A percentile compares a stretch with the other conserved stretches of the same genome.
These are phyloP conservation scores for Opisthocomus hoazin DNA, from an alignment of 2,113 vertebrate species.

Conservation along the genomic window DNA sequence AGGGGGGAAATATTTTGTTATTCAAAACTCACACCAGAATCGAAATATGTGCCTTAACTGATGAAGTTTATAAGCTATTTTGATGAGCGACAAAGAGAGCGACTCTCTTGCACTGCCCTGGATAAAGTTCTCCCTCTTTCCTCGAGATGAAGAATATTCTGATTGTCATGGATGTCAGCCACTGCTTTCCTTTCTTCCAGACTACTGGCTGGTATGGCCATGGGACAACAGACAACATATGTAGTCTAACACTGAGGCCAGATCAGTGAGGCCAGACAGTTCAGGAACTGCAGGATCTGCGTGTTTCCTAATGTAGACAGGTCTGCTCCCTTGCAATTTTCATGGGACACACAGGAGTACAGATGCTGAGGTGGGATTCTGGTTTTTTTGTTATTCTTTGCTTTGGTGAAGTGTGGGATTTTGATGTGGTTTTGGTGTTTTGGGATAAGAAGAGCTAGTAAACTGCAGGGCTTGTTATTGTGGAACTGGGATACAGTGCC, in stretches of 20 bases:
- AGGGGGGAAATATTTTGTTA: background rate
- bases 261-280: background rate
- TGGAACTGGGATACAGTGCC: background rate
- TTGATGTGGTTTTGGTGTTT: background rate
- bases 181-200: background rate
- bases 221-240: background rate
- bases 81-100: background rate
- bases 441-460: background rate
- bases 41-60: background rate
- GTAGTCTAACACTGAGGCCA: background rate
- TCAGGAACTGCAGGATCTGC: background rate
- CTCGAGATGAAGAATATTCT: background rate
- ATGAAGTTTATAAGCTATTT: background rate
- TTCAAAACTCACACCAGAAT: background rate
- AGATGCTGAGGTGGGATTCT: background rate
- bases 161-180: background rate
- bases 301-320: fast-evolving
- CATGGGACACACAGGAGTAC: background rate
- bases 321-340: background rate
- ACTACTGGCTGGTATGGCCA: background rate
- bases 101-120: background rate
- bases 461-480: background rate
- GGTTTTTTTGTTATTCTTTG: background rate
- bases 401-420: background rate
- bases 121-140: background rate